Conservation (phyloP, 2,888 invertebrate genomes). For the Meandrusa payeni region DNA sequence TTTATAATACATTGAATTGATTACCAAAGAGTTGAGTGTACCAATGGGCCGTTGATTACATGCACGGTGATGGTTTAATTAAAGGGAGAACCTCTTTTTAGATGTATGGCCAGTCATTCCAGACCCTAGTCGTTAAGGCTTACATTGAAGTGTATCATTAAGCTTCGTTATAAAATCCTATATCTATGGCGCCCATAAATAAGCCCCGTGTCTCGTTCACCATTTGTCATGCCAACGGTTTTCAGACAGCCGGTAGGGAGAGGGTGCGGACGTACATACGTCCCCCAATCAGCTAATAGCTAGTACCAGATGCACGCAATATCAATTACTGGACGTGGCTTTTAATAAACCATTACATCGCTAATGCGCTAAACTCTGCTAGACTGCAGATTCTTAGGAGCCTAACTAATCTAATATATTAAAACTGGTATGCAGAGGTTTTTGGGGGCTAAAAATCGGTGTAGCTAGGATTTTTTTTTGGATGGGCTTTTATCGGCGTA, state of each 20-base stretch:
- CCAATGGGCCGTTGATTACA: background rate
- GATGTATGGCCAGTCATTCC: constrained; percentile 1
- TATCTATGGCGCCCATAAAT: constrained; percentile 20
- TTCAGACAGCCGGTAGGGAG: constrained; percentile 16
- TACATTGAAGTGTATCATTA: constrained; percentile 16
- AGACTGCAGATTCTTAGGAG: too few relatives aligned
- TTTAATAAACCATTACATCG: too few relatives aligned
- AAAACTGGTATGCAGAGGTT: too few relatives aligned
- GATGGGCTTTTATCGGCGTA: too few relatives aligned
- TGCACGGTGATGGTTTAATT: background rate
- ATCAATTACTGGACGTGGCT: constrained; percentile 19
- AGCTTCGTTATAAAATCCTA: constrained; percentile 8
- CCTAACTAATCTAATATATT: too few relatives aligned
- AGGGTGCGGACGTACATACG: constrained; percentile 10
- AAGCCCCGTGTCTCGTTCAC: constrained; percentile 12
- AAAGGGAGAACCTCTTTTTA: background rate
- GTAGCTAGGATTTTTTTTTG: too few relatives aligned
- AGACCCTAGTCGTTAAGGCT: constrained; percentile 14
- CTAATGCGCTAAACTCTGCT: too few relatives aligned
- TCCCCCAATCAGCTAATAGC: constrained; percentile 27
- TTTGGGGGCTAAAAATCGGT: too few relatives aligned
- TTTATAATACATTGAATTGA: too few relatives aligned
- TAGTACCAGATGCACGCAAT: constrained; percentile 12
- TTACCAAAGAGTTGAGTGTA: too few relatives aligned
- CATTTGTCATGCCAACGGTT: constrained; percentile 22